Conservation (phyloP, 2,888 invertebrate genomes). For the Cloeon dipterum region DNA sequence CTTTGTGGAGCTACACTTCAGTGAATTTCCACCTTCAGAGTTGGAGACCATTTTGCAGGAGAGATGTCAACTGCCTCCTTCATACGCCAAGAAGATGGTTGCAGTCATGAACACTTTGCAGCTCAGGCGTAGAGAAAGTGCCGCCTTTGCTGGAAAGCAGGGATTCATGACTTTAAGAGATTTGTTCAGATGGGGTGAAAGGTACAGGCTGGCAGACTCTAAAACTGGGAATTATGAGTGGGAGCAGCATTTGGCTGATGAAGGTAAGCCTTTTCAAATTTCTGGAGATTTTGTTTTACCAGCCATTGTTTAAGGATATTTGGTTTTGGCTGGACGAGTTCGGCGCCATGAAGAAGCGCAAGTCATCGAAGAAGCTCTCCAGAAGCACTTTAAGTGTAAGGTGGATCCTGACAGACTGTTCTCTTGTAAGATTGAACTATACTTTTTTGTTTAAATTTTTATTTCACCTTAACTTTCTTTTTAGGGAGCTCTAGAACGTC, state of each 20-base stretch:
- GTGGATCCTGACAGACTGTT: slow-evolving; percentile 50
- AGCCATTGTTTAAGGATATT: slow-evolving; percentile 32
- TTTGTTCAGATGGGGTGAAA: slow-evolving; percentile 89
- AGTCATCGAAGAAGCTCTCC: slow-evolving; percentile 56
- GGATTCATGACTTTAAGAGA: slow-evolving; percentile 83
- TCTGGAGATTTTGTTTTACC: background rate
- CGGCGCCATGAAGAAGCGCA: slow-evolving; percentile 58
- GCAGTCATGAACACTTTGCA: slow-evolving; percentile 78
- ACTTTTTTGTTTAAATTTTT: background rate
- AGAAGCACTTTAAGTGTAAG: slow-evolving; percentile 54
- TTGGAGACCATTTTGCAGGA: slow-evolving; percentile 71
- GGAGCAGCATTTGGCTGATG: slow-evolving; percentile 92
- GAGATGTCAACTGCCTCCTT: slow-evolving; percentile 65
- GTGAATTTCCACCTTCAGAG: slow-evolving; percentile 76
- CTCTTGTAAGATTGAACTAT: slow-evolving; percentile 26
- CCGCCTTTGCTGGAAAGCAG: slow-evolving; percentile 77
- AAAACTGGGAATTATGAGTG: slow-evolving; percentile 55
- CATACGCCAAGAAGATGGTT: slow-evolving; percentile 78
- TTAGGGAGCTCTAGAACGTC: slow-evolving; percentile 31
- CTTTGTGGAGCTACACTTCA: slow-evolving; percentile 92
- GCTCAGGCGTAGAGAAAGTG: slow-evolving; percentile 57
- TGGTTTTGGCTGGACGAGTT: slow-evolving; percentile 82
- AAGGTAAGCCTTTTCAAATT: too few relatives aligned
- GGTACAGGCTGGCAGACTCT: slow-evolving; percentile 55
- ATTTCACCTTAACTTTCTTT: slow-evolving; percentile 5